These are phyloP conservation scores for Drosophila basisetae DNA, from an alignment of 2,888 invertebrate genomes.

Conservation along the genomic window DNA sequence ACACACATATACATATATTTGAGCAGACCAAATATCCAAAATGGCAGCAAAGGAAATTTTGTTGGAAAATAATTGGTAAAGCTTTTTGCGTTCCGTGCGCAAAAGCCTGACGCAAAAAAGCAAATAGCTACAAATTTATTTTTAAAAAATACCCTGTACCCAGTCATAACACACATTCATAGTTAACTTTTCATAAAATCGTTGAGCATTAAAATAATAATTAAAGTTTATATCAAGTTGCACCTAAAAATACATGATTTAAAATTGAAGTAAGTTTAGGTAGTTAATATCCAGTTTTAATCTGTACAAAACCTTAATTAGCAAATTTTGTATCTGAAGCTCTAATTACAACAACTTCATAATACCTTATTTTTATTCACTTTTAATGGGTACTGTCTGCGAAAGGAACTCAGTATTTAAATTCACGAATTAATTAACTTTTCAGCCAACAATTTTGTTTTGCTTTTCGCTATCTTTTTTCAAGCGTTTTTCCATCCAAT, in stretches of 20 bases:
- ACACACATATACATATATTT: conserved; percentile 7
- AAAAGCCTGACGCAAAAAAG: conserved; percentile 62
- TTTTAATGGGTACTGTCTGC: neutral
- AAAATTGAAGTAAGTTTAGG: neutral
- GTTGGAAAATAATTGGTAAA: conserved; percentile 39
- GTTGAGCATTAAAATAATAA: too few relatives aligned
- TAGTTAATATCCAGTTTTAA: neutral
- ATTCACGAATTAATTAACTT: conserved; percentile 73
- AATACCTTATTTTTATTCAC: neutral
- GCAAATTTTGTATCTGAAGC: neutral
- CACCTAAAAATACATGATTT: too few relatives aligned
- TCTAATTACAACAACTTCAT: neutral
- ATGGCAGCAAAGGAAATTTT: conserved; percentile 54
- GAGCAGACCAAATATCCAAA: conserved; percentile 60
- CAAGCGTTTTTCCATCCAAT: conserved; percentile 23
- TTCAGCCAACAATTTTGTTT: conserved; percentile 44
- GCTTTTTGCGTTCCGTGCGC: conserved; percentile 68
- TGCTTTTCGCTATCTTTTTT: conserved; percentile 8
- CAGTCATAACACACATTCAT: neutral
- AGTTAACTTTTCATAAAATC: neutral
- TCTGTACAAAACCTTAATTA: neutral
- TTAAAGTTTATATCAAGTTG: too few relatives aligned
- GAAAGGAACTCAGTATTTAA: conserved; percentile 47
- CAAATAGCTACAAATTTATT: conserved; percentile 51
- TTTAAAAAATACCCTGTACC: conserved; percentile 33